phyloP scores from a whole-genome alignment of 2,888 invertebrate genomes.

The Pharmacophagus antenor region DNA sequence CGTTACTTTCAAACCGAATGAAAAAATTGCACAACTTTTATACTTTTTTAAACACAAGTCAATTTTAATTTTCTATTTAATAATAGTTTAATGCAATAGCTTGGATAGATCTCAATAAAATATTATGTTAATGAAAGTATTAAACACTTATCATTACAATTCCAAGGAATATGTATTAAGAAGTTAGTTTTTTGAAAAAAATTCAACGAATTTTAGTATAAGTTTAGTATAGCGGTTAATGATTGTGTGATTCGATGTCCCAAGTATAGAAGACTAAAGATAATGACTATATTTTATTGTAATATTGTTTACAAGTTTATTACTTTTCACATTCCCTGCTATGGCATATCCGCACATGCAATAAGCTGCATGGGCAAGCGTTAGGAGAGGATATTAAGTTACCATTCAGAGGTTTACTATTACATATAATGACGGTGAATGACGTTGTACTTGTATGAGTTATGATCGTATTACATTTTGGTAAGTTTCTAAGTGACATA shows the following conservation, averaged over 20 bases:
- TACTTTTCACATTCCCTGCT: constrained; percentile 12
- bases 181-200: neutral
- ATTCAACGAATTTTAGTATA: constrained; percentile 22
- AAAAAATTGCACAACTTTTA: no score
- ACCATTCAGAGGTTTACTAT: constrained; percentile 10
- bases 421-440: neutral
- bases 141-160: neutral
- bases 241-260: constrained; percentile 8
- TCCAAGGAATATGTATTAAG: neutral
- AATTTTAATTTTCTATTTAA: neutral
- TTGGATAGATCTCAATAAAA: constrained; percentile 16
- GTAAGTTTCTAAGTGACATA: no score
- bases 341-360: constrained; percentile 12
- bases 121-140: neutral
- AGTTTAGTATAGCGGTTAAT: constrained; percentile 18
- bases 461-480: neutral
- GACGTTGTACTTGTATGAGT: neutral
- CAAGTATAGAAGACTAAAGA: constrained; percentile 9
- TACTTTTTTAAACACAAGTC: neutral
- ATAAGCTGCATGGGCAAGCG: constrained; percentile 20
- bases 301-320: constrained; percentile 10
- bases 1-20: no score
- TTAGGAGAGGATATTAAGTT: constrained; percentile 4
- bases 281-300: constrained; percentile 2
- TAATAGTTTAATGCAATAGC: neutral